Evolutionary conservation across 2,888 invertebrate species (phyloP).

Genomic region (Scaeva pyrastri): DNA sequence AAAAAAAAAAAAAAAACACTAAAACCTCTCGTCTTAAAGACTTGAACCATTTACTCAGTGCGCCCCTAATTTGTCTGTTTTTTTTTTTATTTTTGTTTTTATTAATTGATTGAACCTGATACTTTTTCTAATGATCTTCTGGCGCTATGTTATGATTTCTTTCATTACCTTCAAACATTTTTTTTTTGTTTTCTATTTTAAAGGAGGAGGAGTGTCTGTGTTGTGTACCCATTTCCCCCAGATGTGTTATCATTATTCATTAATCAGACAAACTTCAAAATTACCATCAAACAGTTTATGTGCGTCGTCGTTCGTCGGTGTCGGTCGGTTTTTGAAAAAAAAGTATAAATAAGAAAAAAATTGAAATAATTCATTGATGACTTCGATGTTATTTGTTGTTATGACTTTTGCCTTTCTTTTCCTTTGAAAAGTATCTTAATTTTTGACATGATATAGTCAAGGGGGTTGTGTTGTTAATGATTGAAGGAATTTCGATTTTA

Average conservation of each 20-base stretch:
- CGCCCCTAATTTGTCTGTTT: not conserved
- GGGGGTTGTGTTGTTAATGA: not conserved
- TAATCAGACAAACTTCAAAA: slow-evolving; percentile 33
- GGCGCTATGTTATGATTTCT: slow-evolving; percentile 43
- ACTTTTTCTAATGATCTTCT: slow-evolving; percentile 45
- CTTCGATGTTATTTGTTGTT: slow-evolving; percentile 32
- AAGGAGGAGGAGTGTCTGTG: slow-evolving; percentile 13
- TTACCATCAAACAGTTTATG: not conserved
- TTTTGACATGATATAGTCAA: not conserved
- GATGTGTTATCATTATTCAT: slow-evolving; percentile 30
- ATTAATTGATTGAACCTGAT: slow-evolving; percentile 6
- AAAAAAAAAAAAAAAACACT: no score
- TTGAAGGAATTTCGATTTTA: no score
- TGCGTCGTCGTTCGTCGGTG: no score
- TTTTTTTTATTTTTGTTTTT: not conserved
- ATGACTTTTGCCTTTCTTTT: slow-evolving; percentile 25
- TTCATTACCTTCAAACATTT: slow-evolving; percentile 6
- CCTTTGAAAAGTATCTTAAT: not conserved
- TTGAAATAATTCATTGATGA: slow-evolving; percentile 15
- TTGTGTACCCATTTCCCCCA: not conserved
- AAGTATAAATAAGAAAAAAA: not conserved
- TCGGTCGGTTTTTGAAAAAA: not conserved
- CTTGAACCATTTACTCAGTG: not conserved
- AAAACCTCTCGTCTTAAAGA: not conserved
- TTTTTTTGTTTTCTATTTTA: not conserved